Percentiles rank a stretch among this genome's conserved stretches.
phyloP scores from a whole-genome alignment of 2,888 invertebrate species.

The Leucoma salicis region DNA sequence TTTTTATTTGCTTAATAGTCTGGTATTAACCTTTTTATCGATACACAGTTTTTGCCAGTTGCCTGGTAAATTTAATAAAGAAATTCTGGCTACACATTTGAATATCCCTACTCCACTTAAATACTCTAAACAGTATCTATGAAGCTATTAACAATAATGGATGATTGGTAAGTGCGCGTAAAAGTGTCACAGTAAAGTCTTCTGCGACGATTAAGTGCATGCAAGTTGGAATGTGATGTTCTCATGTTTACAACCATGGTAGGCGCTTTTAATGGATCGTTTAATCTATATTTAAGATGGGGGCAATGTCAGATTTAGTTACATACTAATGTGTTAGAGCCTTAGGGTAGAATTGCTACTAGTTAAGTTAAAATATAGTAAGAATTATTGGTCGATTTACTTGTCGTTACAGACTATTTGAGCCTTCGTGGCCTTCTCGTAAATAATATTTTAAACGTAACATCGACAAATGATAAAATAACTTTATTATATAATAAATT shows the following conservation, averaged over 20 bases:
- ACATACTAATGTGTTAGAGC: neutral
- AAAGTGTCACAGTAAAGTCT: conserved; percentile 58
- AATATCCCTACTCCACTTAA: conserved; percentile 51
- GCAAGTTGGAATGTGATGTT: conserved; percentile 41
- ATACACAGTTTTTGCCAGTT: too few species aligned
- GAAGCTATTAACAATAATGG: conserved; percentile 65
- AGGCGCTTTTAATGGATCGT: conserved; percentile 41
- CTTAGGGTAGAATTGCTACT: neutral
- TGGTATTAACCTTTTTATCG: too few species aligned
- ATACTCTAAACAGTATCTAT: conserved; percentile 56
- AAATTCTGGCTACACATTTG: too few species aligned
- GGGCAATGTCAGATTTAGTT: conserved; percentile 20
- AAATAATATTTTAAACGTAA: too few species aligned
- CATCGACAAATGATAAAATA: too few species aligned
- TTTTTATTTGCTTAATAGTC: too few species aligned
- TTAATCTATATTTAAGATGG: conserved; percentile 34
- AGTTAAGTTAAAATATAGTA: too few species aligned
- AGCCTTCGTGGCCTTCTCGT: too few species aligned
- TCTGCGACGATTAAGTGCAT: conserved; percentile 47
- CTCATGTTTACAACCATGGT: conserved; percentile 40
- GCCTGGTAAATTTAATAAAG: too few species aligned
- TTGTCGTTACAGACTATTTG: too few species aligned
- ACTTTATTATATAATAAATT: too few species aligned
- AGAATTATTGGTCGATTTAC: conserved; percentile 3
- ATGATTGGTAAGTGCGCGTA: conserved; percentile 51